Conservation (phyloP, 2,888 invertebrate species). For the Abscondita cerata region DNA sequence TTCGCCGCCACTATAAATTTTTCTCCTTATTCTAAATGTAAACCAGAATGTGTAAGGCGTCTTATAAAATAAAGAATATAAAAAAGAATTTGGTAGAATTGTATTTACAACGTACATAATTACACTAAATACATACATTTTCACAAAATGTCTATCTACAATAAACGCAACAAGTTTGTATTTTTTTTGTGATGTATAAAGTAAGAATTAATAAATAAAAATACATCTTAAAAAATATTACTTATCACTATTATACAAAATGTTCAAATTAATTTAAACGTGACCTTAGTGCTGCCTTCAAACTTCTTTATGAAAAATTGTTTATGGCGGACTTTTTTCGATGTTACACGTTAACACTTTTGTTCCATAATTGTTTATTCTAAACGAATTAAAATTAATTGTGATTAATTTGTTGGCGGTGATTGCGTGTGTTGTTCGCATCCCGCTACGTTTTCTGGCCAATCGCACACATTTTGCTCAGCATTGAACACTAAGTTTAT, state of each 20-base stretch:
- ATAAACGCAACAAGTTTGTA: too few species aligned
- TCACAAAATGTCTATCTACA: too few species aligned
- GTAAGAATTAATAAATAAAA: conserved; percentile 2
- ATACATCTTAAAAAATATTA: background rate
- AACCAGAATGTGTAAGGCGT: too few species aligned
- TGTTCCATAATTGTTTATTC: too few species aligned
- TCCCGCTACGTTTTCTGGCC: conserved; percentile 94
- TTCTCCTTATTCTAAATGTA: too few species aligned
- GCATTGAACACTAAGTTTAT: conserved; percentile 91
- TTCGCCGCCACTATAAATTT: too few species aligned
- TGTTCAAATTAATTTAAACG: background rate
- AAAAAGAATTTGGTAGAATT: background rate
- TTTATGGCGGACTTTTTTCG: conserved; percentile 11
- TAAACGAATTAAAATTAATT: too few species aligned
- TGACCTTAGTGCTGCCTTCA: too few species aligned
- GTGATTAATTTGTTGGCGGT: conserved; percentile 59
- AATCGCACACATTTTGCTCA: conserved; percentile 93
- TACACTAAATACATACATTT: background rate
- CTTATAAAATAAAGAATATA: background rate
- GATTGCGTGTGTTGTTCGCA: conserved; percentile 77
- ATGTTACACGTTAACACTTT: too few species aligned
- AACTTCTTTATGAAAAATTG: too few species aligned
- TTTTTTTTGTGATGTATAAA: background rate
- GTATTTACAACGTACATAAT: background rate
- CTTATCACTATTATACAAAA: background rate